A percentile compares a stretch with the other conserved stretches of the same genome.
Conservation (phyloP, 2,888 invertebrate species). For the Hypolimnas misippus region DNA sequence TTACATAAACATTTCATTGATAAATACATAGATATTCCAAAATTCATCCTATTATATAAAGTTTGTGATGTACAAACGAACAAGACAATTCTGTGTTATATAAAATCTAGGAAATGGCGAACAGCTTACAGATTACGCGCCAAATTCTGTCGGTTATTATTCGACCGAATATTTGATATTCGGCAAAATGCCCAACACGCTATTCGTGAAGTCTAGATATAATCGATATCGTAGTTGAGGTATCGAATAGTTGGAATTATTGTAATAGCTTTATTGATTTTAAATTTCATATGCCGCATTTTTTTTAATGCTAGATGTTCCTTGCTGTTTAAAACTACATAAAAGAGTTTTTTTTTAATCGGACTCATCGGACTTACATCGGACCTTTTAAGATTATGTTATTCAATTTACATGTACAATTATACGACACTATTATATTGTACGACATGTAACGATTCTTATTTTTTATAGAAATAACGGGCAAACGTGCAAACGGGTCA, state of each 20-base stretch:
- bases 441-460: no score
- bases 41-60: not conserved
- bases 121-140: constrained; percentile 1
- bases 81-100: not conserved
- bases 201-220: not conserved
- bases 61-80: no score
- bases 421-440: no score
- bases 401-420: no score
- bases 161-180: constrained; percentile 6
- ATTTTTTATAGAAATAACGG: no score
- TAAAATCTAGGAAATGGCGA: not conserved
- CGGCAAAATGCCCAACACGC: constrained; percentile 8
- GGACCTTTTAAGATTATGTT: no score
- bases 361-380: no score
- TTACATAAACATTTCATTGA: not conserved
- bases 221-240: not conserved
- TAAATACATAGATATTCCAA: not conserved
- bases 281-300: no score
- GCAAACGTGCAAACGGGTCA: no score
- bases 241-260: not conserved
- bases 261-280: not conserved
- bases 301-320: no score
- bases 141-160: constrained; percentile 6
- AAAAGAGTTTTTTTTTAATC: no score
- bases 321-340: no score